phyloP scores from a whole-genome alignment of 1,140 invertebrate genomes.

The Eupeodes corollae region DNA sequence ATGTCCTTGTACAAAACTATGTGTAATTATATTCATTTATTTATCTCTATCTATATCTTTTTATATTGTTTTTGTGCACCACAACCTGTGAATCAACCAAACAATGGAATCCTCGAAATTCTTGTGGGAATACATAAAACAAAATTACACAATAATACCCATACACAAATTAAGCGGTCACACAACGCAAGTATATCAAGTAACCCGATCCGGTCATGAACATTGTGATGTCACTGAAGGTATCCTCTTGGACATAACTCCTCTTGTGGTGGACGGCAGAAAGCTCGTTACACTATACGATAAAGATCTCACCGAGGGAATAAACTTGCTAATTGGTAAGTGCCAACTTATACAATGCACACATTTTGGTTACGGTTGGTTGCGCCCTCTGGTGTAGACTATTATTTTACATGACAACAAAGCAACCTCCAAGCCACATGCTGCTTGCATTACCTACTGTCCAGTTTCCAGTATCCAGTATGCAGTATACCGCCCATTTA shows the following conservation, averaged over 20 bases:
- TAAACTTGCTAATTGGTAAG: slow-evolving; percentile 56
- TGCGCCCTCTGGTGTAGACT: not conserved
- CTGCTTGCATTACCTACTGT: too few relatives aligned
- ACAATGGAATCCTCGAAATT: too few relatives aligned
- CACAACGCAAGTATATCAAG: slow-evolving; percentile 49
- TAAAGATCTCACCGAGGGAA: slow-evolving; percentile 55
- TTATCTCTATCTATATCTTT: too few relatives aligned
- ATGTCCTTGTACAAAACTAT: too few relatives aligned
- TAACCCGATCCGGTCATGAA: slow-evolving; percentile 51
- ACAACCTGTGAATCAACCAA: too few relatives aligned
- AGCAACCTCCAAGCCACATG: not conserved
- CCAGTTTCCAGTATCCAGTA: too few relatives aligned
- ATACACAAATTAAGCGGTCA: slow-evolving; percentile 13
- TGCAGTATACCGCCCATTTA: too few relatives aligned
- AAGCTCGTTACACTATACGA: slow-evolving; percentile 55
- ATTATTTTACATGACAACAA: not conserved
- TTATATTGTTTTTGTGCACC: too few relatives aligned
- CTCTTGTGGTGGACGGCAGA: slow-evolving; percentile 47
- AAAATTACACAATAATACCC: too few relatives aligned
- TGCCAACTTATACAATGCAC: slow-evolving; percentile 5
- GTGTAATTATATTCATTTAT: too few relatives aligned
- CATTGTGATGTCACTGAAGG: slow-evolving; percentile 54
- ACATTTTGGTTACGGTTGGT: not conserved
- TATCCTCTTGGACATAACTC: slow-evolving; percentile 52
- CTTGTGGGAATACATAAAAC: too few relatives aligned